Evolutionary conservation across 2,113 vertebrate species (phyloP).

Genomic region (Andinoacara biseriatus): DNA sequence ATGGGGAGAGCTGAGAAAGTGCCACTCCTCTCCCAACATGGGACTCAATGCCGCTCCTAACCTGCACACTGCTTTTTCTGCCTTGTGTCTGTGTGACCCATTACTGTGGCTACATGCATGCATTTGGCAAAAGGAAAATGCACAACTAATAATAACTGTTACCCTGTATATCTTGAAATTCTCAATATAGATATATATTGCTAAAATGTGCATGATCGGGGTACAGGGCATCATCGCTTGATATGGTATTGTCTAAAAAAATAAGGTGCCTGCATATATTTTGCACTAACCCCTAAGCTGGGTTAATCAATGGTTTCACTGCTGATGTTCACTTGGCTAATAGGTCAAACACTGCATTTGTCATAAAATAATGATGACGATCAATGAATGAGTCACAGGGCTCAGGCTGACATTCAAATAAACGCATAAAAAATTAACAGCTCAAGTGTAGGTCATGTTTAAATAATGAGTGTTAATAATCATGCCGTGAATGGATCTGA

Average conservation of each 20-base stretch:
- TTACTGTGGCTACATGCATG: background rate
- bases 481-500: conserved; percentile 13
- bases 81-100: too few relatives aligned
- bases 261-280: background rate
- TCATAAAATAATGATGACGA: conserved; percentile 1
- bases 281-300: background rate
- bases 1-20: conserved; percentile 56
- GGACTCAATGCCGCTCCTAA: conserved; percentile 33
- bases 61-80: background rate
- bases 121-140: background rate
- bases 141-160: background rate
- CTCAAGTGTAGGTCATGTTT: conserved; percentile 32
- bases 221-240: background rate
- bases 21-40: conserved; percentile 49
- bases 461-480: conserved; percentile 25
- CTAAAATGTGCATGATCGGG: background rate
- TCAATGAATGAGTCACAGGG: conserved; percentile 28
- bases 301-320: background rate
- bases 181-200: background rate
- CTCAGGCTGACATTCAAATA: conserved; percentile 49
- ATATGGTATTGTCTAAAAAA: background rate
- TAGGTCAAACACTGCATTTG: background rate
- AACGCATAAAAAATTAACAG: conserved; percentile 58
- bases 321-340: background rate
- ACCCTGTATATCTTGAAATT: background rate